Base-by-base conservation (phyloP, 2,797 vertebrate genomes). In the Trematomus bernacchii region DNA sequence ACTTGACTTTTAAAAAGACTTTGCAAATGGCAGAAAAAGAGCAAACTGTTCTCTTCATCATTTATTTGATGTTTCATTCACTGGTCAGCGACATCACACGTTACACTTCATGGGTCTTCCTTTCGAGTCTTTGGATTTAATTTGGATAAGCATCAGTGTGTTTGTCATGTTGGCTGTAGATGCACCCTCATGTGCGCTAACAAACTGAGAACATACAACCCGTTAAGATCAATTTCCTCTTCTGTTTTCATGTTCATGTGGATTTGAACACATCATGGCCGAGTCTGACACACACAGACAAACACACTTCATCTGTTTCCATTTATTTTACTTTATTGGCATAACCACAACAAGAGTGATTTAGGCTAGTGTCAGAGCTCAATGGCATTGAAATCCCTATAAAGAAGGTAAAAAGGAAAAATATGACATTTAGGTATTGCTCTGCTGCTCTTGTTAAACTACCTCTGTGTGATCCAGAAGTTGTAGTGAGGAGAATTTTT, bases 81-180 rank as follows among this genome's bases (percentile, higher is more conserved):
- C 55, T 66, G 50, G 76, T 83, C 72, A 27, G 44, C 0, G 4
- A 30, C 67, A n/a, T 69, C 68, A 57, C 21, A 59, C 0, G 0
- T 3, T 15, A 58, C 44, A 3, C 64, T 52, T 65, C 52, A 84
- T 68, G 54, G 64, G 73, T 85, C 46, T 2, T 66, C 70, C 58
- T 50, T 52, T 62, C 69, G 74, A 66, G 65, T 61, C 77, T 63
- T 53, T 2, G 30, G 55, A 83, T 90, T 70, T 81, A 87, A 87
- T 89, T 79, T 71, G 67, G 85, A 68, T 84, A 73, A 71, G 52
- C 62, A 71, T 85, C 73, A 71, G 77, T 66, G 66, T 66, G 68
- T 77, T 59, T 70, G 66, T 83, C 74, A 44, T 59, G 75, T 50
- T n/a, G 33, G 2, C n/a, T 21, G 1, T 65, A 44, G 70, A 52